These are phyloP conservation scores for Hippocampus barbouri DNA, from an alignment of 2,113 vertebrate genomes.

Conservation along the genomic window DNA sequence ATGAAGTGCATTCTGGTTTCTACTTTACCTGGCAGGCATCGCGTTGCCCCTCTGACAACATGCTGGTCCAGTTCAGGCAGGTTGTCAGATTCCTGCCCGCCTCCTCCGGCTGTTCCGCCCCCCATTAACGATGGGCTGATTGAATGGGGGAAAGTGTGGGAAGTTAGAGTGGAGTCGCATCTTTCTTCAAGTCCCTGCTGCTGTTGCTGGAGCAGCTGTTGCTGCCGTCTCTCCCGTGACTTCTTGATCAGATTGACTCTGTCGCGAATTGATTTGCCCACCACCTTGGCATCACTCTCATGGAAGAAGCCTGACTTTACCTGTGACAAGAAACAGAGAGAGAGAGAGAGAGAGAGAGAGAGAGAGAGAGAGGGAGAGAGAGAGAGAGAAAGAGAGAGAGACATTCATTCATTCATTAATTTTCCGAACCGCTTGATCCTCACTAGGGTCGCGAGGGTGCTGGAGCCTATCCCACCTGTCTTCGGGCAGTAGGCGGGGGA, in stretches of 20 bases:
- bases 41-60: constrained; percentile 53
- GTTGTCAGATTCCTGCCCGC: constrained; percentile 75
- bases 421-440: too few species aligned
- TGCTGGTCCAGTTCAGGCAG: constrained; percentile 80
- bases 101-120: constrained; percentile 33
- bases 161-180: constrained; percentile 66
- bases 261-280: constrained; percentile 89
- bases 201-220: constrained; percentile 59
- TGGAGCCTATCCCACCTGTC: too few species aligned
- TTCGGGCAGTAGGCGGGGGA: too few species aligned
- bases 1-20: not conserved
- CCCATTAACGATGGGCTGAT: constrained; percentile 55
- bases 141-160: constrained; percentile 60
- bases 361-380: not conserved
- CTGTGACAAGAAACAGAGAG: constrained; percentile 52
- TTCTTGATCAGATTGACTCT: constrained; percentile 85
- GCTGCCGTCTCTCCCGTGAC: constrained; percentile 78
- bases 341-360: not conserved
- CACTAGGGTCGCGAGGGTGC: too few species aligned
- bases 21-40: constrained; percentile 60
- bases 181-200: constrained; percentile 65
- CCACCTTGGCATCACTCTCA: constrained; percentile 89
- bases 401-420: too few species aligned
- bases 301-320: constrained; percentile 92
- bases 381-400: not conserved